Base-by-base conservation (phyloP, 2,113 vertebrate species). In the Anguilla japonica region DNA sequence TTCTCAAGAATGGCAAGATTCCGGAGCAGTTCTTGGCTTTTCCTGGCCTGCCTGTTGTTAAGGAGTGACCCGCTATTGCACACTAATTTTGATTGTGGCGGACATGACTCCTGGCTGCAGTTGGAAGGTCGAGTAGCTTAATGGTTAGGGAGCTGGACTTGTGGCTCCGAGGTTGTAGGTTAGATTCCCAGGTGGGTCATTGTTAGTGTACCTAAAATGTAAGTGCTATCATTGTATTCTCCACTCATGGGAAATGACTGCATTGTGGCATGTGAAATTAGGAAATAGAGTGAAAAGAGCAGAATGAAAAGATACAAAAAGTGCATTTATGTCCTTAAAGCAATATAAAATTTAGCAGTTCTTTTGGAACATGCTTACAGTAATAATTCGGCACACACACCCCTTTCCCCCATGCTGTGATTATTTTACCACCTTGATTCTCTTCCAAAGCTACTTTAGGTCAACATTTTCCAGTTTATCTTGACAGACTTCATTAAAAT, bases 41-140 rank as follows among this genome's bases (percentile, higher is more conserved):
- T 81, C 84, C 22, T 43, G 84, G 50, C 84, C 57, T 79, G 29
- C 34, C 53, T 85, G 75, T 39, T 75, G n/a, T 13, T 75, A n/a
- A 75, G 20, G 71, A 3, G 71, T 75, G n/a, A 34, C 22, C 71
- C n/a, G 16, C 3, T 75, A 34, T 13, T 26, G 26, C n/a, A 14
- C 26, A 26, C 18, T n/a, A n/a, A 26, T 63, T 84, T 50, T 26
- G 14, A 84, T 41, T 80, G 75, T n/a, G 46, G 29, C n/a, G 26
- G 53, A 43, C 34, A 78, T 41, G 2, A 29, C 75, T 26, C 29
- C 29, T 46, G 29, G 60, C 60, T 8, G 8, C 20, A 67, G 60
- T 67, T 20, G 20, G 26, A 20, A 7, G 7, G 50, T 53, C 7
- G 50, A 53, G 50, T 53, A 14, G 50, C 50, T 11, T 14, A 53